Evolutionary conservation across 2,888 invertebrate species (phyloP), one percentile per base, ranked within the genome.

Genomic region (Stenurella melanura): DNA sequence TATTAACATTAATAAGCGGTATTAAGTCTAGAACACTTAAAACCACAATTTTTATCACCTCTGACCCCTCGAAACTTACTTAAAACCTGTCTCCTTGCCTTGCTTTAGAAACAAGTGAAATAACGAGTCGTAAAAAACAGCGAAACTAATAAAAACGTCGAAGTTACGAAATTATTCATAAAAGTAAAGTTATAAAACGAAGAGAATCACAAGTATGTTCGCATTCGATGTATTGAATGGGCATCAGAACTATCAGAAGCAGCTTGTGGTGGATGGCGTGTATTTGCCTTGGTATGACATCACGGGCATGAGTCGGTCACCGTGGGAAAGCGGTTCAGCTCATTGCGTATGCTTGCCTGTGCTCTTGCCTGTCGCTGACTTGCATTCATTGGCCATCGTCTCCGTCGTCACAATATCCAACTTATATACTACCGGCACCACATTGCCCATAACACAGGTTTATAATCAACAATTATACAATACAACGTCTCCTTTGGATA

Each of bases 281-380:
- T 74, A 74, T 76, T 68, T 64, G 73, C 77, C 69, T 74, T 19
- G 78, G 86, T 86, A 87, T 88, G 88, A 88, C 88, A 87, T 88
- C 87, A 87, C 87, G 83, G 85, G 84, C 78, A 80, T 86, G 86
- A 86, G 86, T 87, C 86, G 87, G 88, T 87, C 88, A 88, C 88
- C 88, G 88, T 88, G 88, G 88, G 88, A 88, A 88, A 86, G 86
- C 86, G 83, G 83, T 83, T 79, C 81, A 84, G 81, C 85, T 86
- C 86, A 86, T 86, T 85, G 83, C 83, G 85, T 86, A 86, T 86
- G 86, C 86, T 84, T 77, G 79, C 80, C 82, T 80, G 81, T 82
- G 81, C 81, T 81, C 81, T 80, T 79, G 79, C 79, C 78, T 82
- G 84, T 81, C 84, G 81, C 83, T 84, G 84, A 84, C 85, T 85